phyloP scores from a whole-genome alignment of 2,113 vertebrate species.

The Menura novaehollandiae region DNA sequence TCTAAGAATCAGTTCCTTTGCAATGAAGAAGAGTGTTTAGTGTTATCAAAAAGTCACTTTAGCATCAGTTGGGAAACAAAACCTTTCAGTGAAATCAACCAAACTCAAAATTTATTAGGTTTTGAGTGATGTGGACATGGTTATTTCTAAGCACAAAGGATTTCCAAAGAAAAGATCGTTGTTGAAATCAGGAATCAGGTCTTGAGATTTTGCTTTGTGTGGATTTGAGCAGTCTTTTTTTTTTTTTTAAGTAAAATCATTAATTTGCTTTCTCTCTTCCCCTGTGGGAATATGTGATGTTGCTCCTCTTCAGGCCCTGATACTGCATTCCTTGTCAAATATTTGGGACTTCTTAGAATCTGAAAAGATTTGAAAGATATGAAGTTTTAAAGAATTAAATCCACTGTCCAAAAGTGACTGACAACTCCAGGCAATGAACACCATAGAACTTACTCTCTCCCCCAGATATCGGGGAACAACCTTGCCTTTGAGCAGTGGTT shows the following conservation, averaged over 20 bases:
- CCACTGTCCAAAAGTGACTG: background rate
- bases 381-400: background rate
- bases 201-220: background rate
- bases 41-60: background rate
- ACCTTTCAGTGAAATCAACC: background rate
- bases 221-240: background rate
- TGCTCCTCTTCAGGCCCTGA: background rate
- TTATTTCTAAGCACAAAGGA: background rate
- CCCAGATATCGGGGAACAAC: background rate
- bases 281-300: background rate
- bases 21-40: background rate
- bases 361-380: background rate
- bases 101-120: background rate
- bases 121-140: background rate
- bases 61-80: background rate
- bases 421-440: background rate
- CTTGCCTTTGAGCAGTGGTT: background rate
- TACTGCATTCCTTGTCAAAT: background rate
- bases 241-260: background rate
- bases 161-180: background rate
- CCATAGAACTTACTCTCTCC: background rate
- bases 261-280: background rate
- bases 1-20: background rate
- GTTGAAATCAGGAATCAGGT: background rate
- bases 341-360: background rate